These are phyloP conservation scores for Drosophila arizonae DNA, from an alignment of 1,140 invertebrate genomes.

Conservation along the genomic window DNA sequence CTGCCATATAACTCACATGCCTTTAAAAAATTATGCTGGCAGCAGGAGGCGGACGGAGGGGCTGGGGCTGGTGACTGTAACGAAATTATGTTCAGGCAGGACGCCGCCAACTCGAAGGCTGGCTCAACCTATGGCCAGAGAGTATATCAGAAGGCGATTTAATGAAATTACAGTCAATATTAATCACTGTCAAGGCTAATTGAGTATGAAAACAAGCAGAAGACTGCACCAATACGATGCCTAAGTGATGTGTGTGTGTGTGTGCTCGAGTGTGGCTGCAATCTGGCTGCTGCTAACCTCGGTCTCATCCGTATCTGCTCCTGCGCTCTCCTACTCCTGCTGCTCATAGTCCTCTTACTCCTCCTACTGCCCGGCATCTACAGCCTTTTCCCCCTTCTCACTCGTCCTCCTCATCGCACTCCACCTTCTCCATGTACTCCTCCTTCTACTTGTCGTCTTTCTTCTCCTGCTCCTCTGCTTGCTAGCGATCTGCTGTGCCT, in stretches of 20 bases:
- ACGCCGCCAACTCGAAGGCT: background rate
- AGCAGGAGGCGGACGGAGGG: no score
- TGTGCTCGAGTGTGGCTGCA: background rate
- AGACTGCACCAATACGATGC: constrained; percentile 2
- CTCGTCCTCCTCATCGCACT: no score
- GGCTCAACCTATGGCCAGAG: constrained; percentile 3
- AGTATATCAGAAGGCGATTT: constrained; percentile 74
- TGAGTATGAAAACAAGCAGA: constrained; percentile 74
- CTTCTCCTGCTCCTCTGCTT: no score
- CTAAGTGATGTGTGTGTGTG: constrained; percentile 1
- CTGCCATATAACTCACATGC: constrained; percentile 22
- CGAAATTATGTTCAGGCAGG: constrained; percentile 58
- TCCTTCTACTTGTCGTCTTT: no score
- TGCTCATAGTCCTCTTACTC: no score
- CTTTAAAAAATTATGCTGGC: background rate
- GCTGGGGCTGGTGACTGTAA: constrained; percentile 30
- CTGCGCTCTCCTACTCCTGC: no score
- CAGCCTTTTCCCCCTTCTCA: no score
- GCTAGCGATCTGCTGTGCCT: no score
- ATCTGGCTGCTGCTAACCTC: background rate
- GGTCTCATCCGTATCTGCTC: no score
- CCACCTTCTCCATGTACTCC: no score
- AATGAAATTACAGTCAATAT: constrained; percentile 79
- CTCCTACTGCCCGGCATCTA: no score
- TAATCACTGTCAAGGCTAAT: constrained; percentile 78